A percentile compares a stretch with the other conserved stretches of the same genome.
phyloP scores from a whole-genome alignment of 2,113 vertebrate species.

The Hippocampus comes region DNA sequence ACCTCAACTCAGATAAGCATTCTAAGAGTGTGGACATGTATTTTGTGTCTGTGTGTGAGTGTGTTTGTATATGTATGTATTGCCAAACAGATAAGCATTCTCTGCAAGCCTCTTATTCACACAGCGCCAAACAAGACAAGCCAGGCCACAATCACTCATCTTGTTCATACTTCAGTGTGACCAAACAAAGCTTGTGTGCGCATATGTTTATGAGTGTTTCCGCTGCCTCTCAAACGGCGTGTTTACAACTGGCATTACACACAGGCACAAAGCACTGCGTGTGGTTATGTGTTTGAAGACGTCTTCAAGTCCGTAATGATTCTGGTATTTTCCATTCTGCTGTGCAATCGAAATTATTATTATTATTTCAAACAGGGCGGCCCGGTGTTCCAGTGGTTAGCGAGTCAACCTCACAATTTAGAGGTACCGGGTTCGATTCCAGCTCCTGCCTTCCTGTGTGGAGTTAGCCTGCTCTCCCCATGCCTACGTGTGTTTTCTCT shows the following conservation, averaged over 20 bases:
- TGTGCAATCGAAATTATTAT: neutral
- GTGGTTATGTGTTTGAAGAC: neutral
- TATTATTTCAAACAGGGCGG: too few species aligned
- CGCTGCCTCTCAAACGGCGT: conserved; percentile 6
- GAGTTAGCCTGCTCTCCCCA: too few species aligned
- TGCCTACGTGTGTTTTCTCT: too few species aligned
- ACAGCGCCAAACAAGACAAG: conserved; percentile 48
- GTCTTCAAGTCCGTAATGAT: neutral
- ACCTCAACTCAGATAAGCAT: conserved; percentile 38
- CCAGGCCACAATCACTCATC: conserved; percentile 31
- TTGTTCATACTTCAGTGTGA: conserved; percentile 42
- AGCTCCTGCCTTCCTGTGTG: too few species aligned
- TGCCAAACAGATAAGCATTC: conserved; percentile 56
- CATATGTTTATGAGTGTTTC: conserved; percentile 16
- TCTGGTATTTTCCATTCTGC: neutral
- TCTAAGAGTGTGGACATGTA: conserved; percentile 18
- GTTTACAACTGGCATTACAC: conserved; percentile 14
- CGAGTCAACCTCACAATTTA: too few species aligned
- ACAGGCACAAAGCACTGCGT: conserved; percentile 15
- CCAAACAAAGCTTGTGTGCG: conserved; percentile 12
- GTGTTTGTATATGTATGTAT: conserved; percentile 1
- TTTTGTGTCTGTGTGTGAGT: neutral
- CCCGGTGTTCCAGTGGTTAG: too few species aligned
- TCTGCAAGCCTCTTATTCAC: conserved; percentile 51
- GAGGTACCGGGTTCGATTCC: too few species aligned